Conservation (phyloP, 2,113 vertebrate genomes). For the Sylvietta virens region DNA sequence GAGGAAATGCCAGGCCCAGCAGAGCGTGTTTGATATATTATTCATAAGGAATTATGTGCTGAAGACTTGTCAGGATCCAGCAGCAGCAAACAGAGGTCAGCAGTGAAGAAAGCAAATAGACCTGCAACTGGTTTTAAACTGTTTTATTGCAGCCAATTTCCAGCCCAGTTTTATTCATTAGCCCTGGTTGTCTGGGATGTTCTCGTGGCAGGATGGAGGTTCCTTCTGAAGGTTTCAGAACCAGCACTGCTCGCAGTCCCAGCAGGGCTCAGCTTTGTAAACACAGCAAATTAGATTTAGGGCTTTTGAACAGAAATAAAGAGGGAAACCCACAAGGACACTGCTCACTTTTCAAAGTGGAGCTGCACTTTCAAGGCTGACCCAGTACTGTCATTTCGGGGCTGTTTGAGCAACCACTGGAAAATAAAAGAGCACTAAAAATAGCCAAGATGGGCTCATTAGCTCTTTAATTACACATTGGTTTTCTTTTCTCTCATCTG, state of each 20-base stretch:
- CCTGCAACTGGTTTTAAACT: background rate
- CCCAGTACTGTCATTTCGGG: conserved; percentile 34
- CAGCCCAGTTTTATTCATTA: background rate
- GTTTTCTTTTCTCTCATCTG: background rate
- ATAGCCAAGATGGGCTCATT: conserved; percentile 22
- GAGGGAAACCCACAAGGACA: conserved; percentile 42
- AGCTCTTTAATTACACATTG: conserved; percentile 36
- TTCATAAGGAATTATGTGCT: background rate
- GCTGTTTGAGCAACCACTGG: conserved; percentile 40
- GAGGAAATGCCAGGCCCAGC: background rate
- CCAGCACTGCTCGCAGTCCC: background rate
- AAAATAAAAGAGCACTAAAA: conserved; percentile 47
- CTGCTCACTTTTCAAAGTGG: conserved; percentile 37
- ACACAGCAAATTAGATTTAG: conserved; percentile 24
- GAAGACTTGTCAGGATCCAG: background rate
- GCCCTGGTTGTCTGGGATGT: background rate
- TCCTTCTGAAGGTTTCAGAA: conserved; percentile 13
- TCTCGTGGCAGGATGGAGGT: background rate
- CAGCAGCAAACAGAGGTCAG: background rate
- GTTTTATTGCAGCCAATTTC: background rate
- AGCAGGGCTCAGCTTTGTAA: conserved; percentile 43
- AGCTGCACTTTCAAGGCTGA: conserved; percentile 41
- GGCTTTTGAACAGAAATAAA: conserved; percentile 43
- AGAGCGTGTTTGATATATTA: background rate
- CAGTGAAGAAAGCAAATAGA: background rate